Conservation (phyloP, 2,888 invertebrate species). For the Himalopsyche tibetana region DNA sequence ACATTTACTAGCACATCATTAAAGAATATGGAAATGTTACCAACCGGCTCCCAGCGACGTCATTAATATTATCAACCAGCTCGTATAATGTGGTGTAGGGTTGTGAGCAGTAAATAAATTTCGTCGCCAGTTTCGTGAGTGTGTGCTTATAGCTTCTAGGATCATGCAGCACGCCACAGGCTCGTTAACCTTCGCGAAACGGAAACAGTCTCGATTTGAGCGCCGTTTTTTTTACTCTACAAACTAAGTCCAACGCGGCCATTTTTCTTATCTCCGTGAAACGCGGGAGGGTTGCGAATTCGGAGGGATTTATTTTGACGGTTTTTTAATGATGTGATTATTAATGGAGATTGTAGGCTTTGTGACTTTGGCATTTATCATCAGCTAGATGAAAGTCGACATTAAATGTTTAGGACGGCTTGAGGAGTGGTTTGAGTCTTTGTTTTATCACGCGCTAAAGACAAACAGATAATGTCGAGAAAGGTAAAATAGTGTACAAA, state of each 20-base stretch:
- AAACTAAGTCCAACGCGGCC: constrained; percentile 8
- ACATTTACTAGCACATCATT: too few species aligned
- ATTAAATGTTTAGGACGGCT: too few species aligned
- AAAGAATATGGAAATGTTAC: too few species aligned
- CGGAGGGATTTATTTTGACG: constrained; percentile 1
- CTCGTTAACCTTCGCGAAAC: constrained; percentile 19
- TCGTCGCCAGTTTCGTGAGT: neutral
- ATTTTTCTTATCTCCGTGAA: neutral
- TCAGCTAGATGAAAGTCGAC: too few species aligned
- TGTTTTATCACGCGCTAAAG: too few species aligned
- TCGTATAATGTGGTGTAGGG: too few species aligned
- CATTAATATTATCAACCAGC: too few species aligned
- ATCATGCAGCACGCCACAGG: constrained; percentile 6
- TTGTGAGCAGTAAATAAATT: too few species aligned
- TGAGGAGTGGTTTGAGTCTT: too few species aligned
- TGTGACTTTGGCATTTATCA: neutral
- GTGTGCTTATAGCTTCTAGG: neutral
- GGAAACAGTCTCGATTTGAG: constrained; percentile 32
- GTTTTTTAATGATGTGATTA: constrained; percentile 23
- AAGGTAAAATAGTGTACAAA: too few species aligned
- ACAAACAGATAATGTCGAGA: too few species aligned
- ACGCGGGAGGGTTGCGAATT: neutral
- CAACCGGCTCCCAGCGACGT: too few species aligned
- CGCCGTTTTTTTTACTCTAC: neutral
- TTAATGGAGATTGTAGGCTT: constrained; percentile 5